Percentiles rank a stretch among this genome's conserved stretches.
phyloP scores from a whole-genome alignment of 2,888 invertebrate genomes.

The Phyllotreta cruciferae region DNA sequence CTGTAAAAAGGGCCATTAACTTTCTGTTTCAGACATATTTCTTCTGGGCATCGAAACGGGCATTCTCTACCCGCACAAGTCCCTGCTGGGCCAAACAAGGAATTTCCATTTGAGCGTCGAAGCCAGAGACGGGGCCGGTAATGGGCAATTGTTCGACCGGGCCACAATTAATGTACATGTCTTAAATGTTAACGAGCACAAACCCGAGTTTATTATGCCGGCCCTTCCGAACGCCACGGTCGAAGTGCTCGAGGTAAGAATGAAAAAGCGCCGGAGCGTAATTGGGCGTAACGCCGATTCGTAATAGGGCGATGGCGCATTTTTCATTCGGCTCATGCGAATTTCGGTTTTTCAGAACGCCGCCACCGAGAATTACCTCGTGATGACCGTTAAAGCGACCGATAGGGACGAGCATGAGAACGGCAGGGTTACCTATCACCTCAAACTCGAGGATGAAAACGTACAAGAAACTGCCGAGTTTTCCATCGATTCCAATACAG shows the following conservation, averaged over 20 bases:
- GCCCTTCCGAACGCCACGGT: conserved; percentile 77
- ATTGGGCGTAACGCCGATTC: neutral
- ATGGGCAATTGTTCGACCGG: conserved; percentile 69
- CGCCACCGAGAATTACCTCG: conserved; percentile 75
- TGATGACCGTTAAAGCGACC: conserved; percentile 81
- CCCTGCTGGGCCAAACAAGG: conserved; percentile 70
- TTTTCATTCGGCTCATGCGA: conserved; percentile 4
- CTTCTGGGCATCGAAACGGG: conserved; percentile 78
- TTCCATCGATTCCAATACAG: conserved; percentile 76
- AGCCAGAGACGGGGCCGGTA: conserved; percentile 77
- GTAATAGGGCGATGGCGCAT: too few species aligned
- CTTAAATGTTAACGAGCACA: conserved; percentile 80
- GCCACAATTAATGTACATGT: conserved; percentile 80
- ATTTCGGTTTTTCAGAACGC: conserved; percentile 66
- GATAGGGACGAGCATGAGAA: conserved; percentile 86
- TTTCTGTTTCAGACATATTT: conserved; percentile 69
- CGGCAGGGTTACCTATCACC: conserved; percentile 82
- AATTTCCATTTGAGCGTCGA: conserved; percentile 64
- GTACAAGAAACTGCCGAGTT: conserved; percentile 85
- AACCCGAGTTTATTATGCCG: conserved; percentile 82
- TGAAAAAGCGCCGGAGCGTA: conserved; percentile 8
- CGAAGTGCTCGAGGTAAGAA: conserved; percentile 79
- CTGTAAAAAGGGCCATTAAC: conserved; percentile 16
- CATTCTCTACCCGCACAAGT: conserved; percentile 79
- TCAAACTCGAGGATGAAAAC: conserved; percentile 73